These are phyloP conservation scores for Danionella cerebrum DNA, from an alignment of 2,113 vertebrate genomes.

Conservation along the genomic window DNA sequence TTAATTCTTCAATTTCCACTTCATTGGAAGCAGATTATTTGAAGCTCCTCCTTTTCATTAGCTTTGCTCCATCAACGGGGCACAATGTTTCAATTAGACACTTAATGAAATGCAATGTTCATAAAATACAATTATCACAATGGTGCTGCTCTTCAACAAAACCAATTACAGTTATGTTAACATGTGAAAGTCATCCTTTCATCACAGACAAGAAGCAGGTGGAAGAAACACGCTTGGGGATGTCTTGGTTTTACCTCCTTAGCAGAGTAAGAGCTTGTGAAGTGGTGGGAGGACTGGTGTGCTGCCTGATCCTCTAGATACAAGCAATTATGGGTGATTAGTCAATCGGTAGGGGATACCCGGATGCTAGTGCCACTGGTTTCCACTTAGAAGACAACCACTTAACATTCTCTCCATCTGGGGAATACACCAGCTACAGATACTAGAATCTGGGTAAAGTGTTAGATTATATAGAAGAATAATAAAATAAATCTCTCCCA, in stretches of 20 bases:
- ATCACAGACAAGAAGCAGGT: constrained; percentile 13
- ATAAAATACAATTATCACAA: constrained; percentile 49
- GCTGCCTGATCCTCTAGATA: constrained; percentile 22
- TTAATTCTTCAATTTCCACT: constrained; percentile 46
- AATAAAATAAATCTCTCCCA: no score
- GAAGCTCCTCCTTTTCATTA: constrained; percentile 47
- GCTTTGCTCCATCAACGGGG: constrained; percentile 31
- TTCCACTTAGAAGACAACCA: neutral
- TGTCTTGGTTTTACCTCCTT: constrained; percentile 6
- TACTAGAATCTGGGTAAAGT: no score
- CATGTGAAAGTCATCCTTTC: constrained; percentile 22
- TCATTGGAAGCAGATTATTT: constrained; percentile 42
- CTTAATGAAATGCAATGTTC: constrained; percentile 50
- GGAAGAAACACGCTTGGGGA: neutral
- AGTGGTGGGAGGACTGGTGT: neutral
- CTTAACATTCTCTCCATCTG: neutral
- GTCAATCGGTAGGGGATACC: constrained; percentile 23
- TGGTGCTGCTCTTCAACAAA: constrained; percentile 35
- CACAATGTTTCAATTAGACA: constrained; percentile 49
- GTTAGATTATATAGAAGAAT: no score
- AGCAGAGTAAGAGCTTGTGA: constrained; percentile 18
- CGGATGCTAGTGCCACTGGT: constrained; percentile 13
- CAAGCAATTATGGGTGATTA: constrained; percentile 38
- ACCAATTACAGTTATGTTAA: constrained; percentile 40
- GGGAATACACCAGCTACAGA: no score